Evolutionary conservation across 53 echinoderm and acorn worm species (phyloP).

Genomic region (Stichopus horrens): DNA sequence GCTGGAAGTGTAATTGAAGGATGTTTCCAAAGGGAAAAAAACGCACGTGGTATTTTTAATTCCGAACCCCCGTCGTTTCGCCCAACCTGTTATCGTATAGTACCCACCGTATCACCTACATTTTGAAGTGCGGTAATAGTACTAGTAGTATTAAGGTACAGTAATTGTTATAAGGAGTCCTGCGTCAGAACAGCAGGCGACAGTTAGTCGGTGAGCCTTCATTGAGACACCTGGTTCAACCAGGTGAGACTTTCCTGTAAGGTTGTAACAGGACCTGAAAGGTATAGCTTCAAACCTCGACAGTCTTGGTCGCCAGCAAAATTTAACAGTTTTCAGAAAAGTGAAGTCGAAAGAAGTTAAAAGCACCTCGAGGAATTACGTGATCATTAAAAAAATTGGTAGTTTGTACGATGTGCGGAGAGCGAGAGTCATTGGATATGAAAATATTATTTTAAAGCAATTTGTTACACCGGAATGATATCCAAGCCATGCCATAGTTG

Average conservation of each 20-base stretch:
- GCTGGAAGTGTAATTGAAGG: not conserved
- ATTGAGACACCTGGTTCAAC: conserved; percentile 38
- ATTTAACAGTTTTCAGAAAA: too few relatives aligned
- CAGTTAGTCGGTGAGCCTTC: conserved; percentile 30
- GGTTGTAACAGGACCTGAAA: not conserved
- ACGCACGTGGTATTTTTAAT: conserved; percentile 4
- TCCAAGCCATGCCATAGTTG: not conserved
- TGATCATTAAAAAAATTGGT: too few relatives aligned
- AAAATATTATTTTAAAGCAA: too few relatives aligned
- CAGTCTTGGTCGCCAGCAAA: too few relatives aligned
- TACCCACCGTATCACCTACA: conserved; percentile 16
- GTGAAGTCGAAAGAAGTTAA: too few relatives aligned
- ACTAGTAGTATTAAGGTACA: not conserved
- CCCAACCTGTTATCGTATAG: not conserved
- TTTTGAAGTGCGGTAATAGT: conserved; percentile 16
- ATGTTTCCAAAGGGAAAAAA: conserved; percentile 6
- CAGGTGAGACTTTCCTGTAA: conserved; percentile 10
- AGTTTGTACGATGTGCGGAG: too few relatives aligned
- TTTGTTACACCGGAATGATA: not conserved
- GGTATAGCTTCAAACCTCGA: too few relatives aligned
- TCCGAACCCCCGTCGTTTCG: conserved; percentile 22
- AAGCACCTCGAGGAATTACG: too few relatives aligned
- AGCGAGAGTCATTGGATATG: too few relatives aligned
- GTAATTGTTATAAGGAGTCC: conserved; percentile 40
- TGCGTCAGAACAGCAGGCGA: conserved; percentile 25